Evolutionary conservation across 2,888 invertebrate genomes (phyloP).

Genomic region (Automeris io): DNA sequence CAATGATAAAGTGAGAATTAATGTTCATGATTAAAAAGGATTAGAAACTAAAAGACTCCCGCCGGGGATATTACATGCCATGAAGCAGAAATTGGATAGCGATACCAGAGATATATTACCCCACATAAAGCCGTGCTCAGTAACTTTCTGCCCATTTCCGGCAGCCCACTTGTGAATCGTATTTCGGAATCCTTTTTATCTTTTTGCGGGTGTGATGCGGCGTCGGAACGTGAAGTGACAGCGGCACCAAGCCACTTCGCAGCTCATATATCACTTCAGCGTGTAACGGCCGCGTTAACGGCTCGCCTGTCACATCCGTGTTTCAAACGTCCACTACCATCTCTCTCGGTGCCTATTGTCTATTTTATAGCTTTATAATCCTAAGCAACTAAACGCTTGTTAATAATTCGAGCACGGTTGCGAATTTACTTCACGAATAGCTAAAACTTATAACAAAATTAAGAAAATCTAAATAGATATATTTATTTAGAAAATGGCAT

Average conservation of each 20-base stretch:
- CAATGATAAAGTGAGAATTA: slow-evolving; percentile 27
- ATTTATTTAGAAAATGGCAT: too few species aligned
- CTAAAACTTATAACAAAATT: too few species aligned
- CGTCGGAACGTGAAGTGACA: slow-evolving; percentile 66
- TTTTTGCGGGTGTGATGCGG: slow-evolving; percentile 60
- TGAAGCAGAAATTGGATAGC: slow-evolving; percentile 73
- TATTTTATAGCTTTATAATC: slow-evolving; percentile 40
- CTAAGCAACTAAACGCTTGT: slow-evolving; percentile 3
- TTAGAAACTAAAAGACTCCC: slow-evolving; percentile 62
- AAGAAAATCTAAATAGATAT: too few species aligned
- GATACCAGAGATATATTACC: slow-evolving; percentile 71
- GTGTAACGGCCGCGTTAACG: slow-evolving; percentile 68
- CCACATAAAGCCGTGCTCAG: slow-evolving; percentile 68
- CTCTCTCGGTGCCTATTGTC: slow-evolving; percentile 33
- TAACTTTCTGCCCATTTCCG: slow-evolving; percentile 72
- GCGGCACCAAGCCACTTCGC: slow-evolving; percentile 70
- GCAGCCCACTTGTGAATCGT: slow-evolving; percentile 73
- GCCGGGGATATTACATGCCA: slow-evolving; percentile 66
- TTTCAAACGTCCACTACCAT: slow-evolving; percentile 47
- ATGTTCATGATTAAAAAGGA: slow-evolving; percentile 59
- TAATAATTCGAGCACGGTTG: background rate
- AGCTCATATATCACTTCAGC: slow-evolving; percentile 72
- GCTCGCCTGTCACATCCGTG: slow-evolving; percentile 64
- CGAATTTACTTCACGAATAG: too few species aligned
- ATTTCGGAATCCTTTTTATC: slow-evolving; percentile 73